Evolutionary conservation across 2,113 vertebrate species (phyloP), one percentile per base, ranked within the genome.

Genomic region (Chamaea fasciata): DNA sequence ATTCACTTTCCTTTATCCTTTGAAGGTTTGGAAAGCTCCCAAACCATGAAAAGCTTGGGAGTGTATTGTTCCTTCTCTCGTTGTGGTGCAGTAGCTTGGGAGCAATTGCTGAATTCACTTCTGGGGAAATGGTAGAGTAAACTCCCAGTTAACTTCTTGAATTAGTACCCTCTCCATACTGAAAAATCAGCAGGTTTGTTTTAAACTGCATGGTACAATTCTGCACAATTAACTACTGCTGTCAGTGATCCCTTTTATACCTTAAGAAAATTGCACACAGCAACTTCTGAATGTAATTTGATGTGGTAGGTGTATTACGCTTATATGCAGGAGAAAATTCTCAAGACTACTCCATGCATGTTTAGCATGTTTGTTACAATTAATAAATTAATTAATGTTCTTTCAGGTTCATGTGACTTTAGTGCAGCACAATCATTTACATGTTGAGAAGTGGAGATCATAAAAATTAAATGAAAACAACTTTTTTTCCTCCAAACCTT

Each of bases 381-480:
- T 84, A 88, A 90, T 81, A 75, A 94, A 92, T 86, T 82, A 82
- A 73, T 82, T 79, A 22, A 28, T 63, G 30, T 86, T 84, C 62
- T 75, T 82, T 84, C 59, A 60, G 39, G n/a, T 74, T 95, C n/a
- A 33, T 86, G 65, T 41, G 65, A 74, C 79, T 95, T 74, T 77
- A 87, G 41, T 77, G 41, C 53, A 90, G 53, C 62, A 68, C 47
- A 60, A 94, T 86, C 31, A 88, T 55, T 82, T 64, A 83, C 31
- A 49, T 62, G 11, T 42, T 68, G 26, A 87, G 33, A 69, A 83
- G 94, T n/a, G 14, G 10, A 77, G 74, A 95, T 64, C 33, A 75
- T 53, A 84, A 88, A 92, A 78, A 70, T 62, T 74, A 91, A 92
- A 52, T 9, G 3, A 63, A 81, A 95, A 75, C 76, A 4, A 31